Base-by-base conservation (phyloP, 1,140 invertebrate genomes). In the Drosophila aff. region DNA sequence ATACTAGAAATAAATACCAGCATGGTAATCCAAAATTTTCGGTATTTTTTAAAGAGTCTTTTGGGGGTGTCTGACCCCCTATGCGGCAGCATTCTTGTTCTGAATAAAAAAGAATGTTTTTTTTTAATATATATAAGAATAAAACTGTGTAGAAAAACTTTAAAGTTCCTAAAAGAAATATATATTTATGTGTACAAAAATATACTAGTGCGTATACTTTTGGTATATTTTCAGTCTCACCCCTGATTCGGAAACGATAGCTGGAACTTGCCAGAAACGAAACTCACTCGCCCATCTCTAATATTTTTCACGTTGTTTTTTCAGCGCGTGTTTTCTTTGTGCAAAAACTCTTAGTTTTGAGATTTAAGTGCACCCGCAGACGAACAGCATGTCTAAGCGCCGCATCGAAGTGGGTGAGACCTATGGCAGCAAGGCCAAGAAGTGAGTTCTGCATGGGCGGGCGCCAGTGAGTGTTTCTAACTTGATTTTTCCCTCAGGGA, bases 321-420 rank as follows among this genome's bases (percentile, higher is more conserved):
- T 63, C 79, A 87, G 84, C 83, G 83, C 85, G 84, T 90, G 83
- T 86, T 79, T 79, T 71, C 52, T 38, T 72, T 66, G 80, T 69
- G 72, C 62, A 73, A 72, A 85, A 76, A 64, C 28, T 40, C 28
- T 62, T 72, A 53, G 8, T 33, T 40, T 50, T n/a, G 16, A 43
- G 46, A 46, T 50, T 55, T 69, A 41, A 43, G 31, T 21, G 26
- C 11, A 26, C 50, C 16, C 31, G n/a, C n/a, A 38, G 50, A 47
- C 11, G 7, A 63, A 16, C 28, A 67, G 67, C 43, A 97, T 97
- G 96, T 97, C 96, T 21, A 97, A 97, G 92, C 94, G 96, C 76
- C 95, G 96, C 89, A 97, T 97, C 84, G 96, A 97, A 94, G 96
- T 97, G 31, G 94, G 96, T 76, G 96, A 97, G 92, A 96, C 96